phyloP scores from a whole-genome alignment of 2,888 invertebrate species.

The Coleophora deauratella region DNA sequence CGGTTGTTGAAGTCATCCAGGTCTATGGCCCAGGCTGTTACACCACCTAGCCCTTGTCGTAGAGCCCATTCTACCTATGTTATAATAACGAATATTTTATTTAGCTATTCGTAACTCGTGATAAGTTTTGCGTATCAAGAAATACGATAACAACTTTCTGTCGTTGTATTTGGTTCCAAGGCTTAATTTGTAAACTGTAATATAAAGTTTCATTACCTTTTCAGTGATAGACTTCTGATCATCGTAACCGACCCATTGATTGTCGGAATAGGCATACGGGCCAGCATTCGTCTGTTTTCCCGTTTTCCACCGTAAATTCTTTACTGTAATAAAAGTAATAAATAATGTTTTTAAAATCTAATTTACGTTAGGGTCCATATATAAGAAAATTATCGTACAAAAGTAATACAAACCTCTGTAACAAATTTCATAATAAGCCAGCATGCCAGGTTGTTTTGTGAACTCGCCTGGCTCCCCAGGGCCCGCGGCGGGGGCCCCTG shows the following conservation, averaged over 20 bases:
- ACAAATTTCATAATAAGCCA: conserved; percentile 91
- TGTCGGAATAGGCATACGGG: conserved; percentile 84
- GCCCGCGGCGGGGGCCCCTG: conserved; percentile 79
- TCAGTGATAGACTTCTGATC: conserved; percentile 83
- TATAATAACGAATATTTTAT: not conserved
- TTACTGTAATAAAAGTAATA: conserved; percentile 52
- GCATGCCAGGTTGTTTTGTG: conserved; percentile 90
- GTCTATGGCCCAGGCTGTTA: conserved; percentile 91
- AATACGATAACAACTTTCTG: too few species aligned
- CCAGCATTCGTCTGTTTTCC: conserved; percentile 77
- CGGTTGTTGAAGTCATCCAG: conserved; percentile 90
- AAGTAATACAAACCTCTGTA: conserved; percentile 61
- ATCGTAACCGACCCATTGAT: conserved; percentile 95
- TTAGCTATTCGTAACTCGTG: too few species aligned
- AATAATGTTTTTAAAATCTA: not conserved
- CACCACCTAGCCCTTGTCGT: conserved; percentile 83
- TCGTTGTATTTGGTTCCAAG: too few species aligned
- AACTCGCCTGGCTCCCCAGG: conserved; percentile 87
- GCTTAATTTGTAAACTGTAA: too few species aligned
- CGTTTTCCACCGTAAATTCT: conserved; percentile 79
- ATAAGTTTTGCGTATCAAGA: too few species aligned
- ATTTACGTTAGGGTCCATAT: too few species aligned
- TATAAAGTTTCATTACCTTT: conserved; percentile 80
- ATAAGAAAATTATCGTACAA: too few species aligned
- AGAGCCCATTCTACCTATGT: conserved; percentile 80